phyloP scores from a whole-genome alignment of 2,113 vertebrate genomes.

The Syngnathus floridae region DNA sequence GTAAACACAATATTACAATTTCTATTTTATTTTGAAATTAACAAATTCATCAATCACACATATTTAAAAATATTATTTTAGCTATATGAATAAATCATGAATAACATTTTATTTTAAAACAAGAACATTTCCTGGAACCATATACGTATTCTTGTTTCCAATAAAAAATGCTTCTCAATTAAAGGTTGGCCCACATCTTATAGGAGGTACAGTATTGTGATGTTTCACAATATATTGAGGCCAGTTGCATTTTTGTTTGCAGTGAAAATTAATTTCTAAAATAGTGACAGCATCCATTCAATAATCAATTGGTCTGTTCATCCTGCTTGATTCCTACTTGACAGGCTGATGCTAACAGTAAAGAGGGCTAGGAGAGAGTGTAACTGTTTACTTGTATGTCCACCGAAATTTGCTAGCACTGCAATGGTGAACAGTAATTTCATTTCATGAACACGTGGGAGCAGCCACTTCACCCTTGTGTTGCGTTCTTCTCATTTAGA shows the following conservation, averaged over 20 bases:
- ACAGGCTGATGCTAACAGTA: constrained; percentile 11
- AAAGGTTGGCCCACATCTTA: too few relatives aligned
- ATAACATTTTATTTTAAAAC: too few relatives aligned
- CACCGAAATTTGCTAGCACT: neutral
- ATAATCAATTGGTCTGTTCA: neutral
- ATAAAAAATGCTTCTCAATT: too few relatives aligned
- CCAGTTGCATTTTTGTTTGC: neutral
- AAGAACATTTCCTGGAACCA: too few relatives aligned
- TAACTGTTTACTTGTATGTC: neutral
- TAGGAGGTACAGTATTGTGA: neutral
- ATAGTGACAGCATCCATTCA: neutral
- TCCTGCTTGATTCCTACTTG: constrained; percentile 7
- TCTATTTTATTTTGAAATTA: too few relatives aligned
- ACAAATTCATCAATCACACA: too few relatives aligned
- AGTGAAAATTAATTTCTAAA: neutral
- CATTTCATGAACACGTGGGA: constrained; percentile 15
- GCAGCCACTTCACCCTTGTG: constrained; percentile 26
- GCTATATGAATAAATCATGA: too few relatives aligned
- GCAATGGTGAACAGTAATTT: neutral
- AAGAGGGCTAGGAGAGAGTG: neutral
- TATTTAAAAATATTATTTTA: too few relatives aligned
- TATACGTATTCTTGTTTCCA: too few relatives aligned
- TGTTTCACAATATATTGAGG: neutral
- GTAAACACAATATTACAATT: too few relatives aligned
- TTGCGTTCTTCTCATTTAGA: constrained; percentile 32